phyloP scores from a whole-genome alignment of 2,113 vertebrate genomes.

The Shinisaurus crocodilurus region DNA sequence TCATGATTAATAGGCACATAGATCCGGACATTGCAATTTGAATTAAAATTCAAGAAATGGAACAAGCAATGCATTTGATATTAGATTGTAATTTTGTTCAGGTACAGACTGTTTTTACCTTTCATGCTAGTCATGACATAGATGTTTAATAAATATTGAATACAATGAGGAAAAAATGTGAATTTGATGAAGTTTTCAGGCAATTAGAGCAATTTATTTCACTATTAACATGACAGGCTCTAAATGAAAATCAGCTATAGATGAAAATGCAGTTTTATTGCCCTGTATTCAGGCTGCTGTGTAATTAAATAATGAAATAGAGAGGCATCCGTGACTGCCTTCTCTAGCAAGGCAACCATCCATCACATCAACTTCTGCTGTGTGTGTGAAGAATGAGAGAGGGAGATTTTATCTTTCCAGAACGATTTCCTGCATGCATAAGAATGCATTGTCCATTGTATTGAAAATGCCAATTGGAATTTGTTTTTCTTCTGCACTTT shows the following conservation, averaged over 20 bases:
- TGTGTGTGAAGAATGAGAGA: background rate
- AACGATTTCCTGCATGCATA: constrained; percentile 3
- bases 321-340: constrained; percentile 2
- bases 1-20: constrained; percentile 52
- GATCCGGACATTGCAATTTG: constrained; percentile 53
- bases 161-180: constrained; percentile 79
- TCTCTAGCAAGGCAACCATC: constrained; percentile 50
- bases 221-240: constrained; percentile 78
- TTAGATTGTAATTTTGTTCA: constrained; percentile 67
- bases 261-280: constrained; percentile 78
- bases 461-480: constrained; percentile 28
- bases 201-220: constrained; percentile 95
- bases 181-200: constrained; percentile 81
- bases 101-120: constrained; percentile 63
- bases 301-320: constrained; percentile 71
- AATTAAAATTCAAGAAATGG: constrained; percentile 65
- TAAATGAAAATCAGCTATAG: constrained; percentile 82
- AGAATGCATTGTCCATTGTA: constrained; percentile 23
- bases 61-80: constrained; percentile 50
- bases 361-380: constrained; percentile 43
- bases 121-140: constrained; percentile 74
- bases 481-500: background rate
- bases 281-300: constrained; percentile 42
- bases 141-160: constrained; percentile 87
- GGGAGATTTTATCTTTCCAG: background rate